phyloP scores from a whole-genome alignment of 2,888 invertebrate genomes.

The Dasysyrphus albostriatus region DNA sequence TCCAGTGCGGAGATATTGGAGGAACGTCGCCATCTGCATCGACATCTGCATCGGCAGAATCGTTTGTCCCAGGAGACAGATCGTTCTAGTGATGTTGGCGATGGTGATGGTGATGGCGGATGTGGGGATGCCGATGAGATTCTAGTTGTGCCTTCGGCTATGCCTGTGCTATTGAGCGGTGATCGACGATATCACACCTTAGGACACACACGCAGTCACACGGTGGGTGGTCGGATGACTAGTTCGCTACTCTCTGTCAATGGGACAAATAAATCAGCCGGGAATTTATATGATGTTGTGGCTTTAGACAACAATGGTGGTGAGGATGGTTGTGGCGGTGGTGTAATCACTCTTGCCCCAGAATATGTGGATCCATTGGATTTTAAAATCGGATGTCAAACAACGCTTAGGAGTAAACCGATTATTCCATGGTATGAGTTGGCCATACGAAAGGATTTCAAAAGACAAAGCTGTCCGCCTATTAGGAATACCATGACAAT shows the following conservation, averaged over 20 bases:
- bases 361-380: conserved; percentile 85
- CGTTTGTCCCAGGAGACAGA: conserved; percentile 55
- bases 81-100: conserved; percentile 42
- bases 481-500: conserved; percentile 81
- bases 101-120: conserved; percentile 22
- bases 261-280: conserved; percentile 79
- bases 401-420: conserved; percentile 88
- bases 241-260: conserved; percentile 78
- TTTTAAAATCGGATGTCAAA: conserved; percentile 88
- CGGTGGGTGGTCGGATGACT: conserved; percentile 81
- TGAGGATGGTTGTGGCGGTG: conserved; percentile 51
- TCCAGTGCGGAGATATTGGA: conserved; percentile 82
- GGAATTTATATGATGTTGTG: conserved; percentile 81
- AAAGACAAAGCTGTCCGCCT: conserved; percentile 93
- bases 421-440: conserved; percentile 95
- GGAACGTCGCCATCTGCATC: conserved; percentile 79
- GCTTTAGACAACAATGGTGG: conserved; percentile 77
- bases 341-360: conserved; percentile 80
- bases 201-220: conserved; percentile 83
- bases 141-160: conserved; percentile 81
- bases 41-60: conserved; percentile 58
- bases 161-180: conserved; percentile 81
- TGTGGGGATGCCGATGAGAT: conserved; percentile 81
- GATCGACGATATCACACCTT: conserved; percentile 83
- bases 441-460: conserved; percentile 89